A percentile compares a stretch with the other conserved stretches of the same genome.
These are phyloP conservation scores for Junonia oenone DNA, from an alignment of 2,888 invertebrate genomes.

Conservation along the genomic window DNA sequence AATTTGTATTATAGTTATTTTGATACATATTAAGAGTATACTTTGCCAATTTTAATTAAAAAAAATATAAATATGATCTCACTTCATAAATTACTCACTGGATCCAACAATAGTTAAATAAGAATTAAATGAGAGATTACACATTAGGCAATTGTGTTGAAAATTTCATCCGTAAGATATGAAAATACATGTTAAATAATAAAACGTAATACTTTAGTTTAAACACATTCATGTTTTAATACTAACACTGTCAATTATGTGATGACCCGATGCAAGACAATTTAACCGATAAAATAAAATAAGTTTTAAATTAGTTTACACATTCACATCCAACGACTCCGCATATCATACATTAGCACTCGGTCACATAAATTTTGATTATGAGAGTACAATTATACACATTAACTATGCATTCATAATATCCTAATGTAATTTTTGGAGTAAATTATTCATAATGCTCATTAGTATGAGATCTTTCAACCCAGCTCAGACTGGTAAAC, in stretches of 20 bases:
- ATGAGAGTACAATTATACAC: conserved; percentile 59
- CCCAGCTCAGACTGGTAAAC: conserved; percentile 43
- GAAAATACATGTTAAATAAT: conserved; percentile 24
- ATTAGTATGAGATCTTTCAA: conserved; percentile 48
- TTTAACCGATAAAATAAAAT: conserved; percentile 27
- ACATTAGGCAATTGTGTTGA: conserved; percentile 20
- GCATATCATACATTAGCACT: conserved; percentile 43
- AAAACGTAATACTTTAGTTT: conserved; percentile 35
- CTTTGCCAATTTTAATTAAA: conserved; percentile 36
- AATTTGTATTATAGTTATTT: not conserved
- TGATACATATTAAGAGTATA: conserved; percentile 15
- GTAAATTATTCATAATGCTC: conserved; percentile 61
- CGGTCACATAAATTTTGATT: conserved; percentile 57
- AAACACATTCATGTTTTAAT: conserved; percentile 30
- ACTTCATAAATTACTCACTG: conserved; percentile 39
- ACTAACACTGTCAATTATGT: conserved; percentile 29
- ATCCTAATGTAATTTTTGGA: conserved; percentile 67
- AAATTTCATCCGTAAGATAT: conserved; percentile 8
- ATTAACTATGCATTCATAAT: conserved; percentile 59
- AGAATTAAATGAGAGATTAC: conserved; percentile 18
- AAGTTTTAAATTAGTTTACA: conserved; percentile 59
- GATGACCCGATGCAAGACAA: conserved; percentile 14
- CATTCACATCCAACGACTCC: conserved; percentile 44
- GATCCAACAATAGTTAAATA: conserved; percentile 29
- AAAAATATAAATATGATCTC: conserved; percentile 44